Evolutionary conservation across 2,888 invertebrate species (phyloP), one percentile per base, ranked within the genome.

Genomic region (Aplocera efformata): DNA sequence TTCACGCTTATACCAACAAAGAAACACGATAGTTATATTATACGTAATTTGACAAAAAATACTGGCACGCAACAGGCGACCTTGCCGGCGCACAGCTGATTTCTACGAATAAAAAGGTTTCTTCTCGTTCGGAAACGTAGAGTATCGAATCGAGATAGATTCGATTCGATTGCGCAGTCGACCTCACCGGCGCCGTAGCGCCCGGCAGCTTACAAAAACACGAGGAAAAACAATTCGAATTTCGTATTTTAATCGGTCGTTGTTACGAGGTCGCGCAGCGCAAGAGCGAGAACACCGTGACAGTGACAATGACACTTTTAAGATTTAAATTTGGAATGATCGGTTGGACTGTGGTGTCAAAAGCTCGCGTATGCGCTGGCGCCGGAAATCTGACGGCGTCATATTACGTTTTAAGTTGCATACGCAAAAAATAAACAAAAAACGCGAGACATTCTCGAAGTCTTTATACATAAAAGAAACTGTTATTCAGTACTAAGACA

Each of bases 231-330:
- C 66, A 68, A 67, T 60, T 54, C 47, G 45, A 59, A 60, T 63
- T 70, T 67, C 56, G 60, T 60, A 66, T 62, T 64, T 58, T 53
- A 57, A 64, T 60, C 63, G 61, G 54, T 48, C 47, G 51, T 50
- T 22, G 48, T 43, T 45, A 55, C 65, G 57, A 71, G 72, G 72
- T 58, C 65, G 51, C 52, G 22, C 39, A 47, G 48, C 47, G 51
- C 55, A 47, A 30, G 35, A 34, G 46, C 42, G 40, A 42, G 47
- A 39, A 39, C 41, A 56, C 65, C 65, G 50, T 72, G 72, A 58
- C 73, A 69, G 40, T 75, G 75, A 69, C 75, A 73, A 41, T 74
- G 71, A 56, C 61, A 64, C 58, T 72, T 60, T 59, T 63, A 59
- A 48, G 10, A 42, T 58, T 58, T 50, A 26, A 54, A 57, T 53